Percentiles rank a stretch among this genome's conserved stretches.
Conservation (phyloP, 2,113 vertebrate species). For the Ochotona princeps region DNA sequence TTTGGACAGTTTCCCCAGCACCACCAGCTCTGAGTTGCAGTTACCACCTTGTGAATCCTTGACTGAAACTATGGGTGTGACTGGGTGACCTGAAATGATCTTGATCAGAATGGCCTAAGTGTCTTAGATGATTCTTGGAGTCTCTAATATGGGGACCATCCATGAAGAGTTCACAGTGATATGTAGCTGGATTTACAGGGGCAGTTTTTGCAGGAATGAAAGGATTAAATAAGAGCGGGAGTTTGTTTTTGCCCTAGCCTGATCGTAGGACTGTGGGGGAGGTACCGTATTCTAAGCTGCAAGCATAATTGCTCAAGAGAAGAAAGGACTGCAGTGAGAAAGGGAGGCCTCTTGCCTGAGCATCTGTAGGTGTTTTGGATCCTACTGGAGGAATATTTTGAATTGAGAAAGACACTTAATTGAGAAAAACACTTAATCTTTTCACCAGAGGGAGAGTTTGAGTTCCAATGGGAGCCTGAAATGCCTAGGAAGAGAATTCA, state of each 20-base stretch:
- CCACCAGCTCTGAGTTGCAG: no score
- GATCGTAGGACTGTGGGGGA: neutral
- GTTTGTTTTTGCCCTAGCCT: neutral
- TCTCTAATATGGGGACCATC: no score
- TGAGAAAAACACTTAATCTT: no score
- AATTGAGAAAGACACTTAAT: neutral
- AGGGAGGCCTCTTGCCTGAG: neutral
- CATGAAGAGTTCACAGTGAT: no score
- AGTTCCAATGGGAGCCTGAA: neutral
- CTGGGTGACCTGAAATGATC: neutral
- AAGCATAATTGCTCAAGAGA: neutral
- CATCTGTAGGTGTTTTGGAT: neutral
- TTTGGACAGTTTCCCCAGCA: no score
- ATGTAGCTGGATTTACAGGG: neutral
- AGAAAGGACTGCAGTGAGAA: neutral
- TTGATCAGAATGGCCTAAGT: neutral
- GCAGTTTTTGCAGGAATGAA: rapidly evolving
- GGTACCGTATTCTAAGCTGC: neutral
- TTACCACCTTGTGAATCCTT: no score
- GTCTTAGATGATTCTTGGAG: neutral
- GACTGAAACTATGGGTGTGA: no score
- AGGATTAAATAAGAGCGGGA: neutral
- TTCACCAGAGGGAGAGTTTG: neutral
- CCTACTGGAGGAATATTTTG: neutral
- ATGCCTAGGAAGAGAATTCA: neutral